Conservation (phyloP, 2,888 invertebrate species). For the Apotomis betuletana region DNA sequence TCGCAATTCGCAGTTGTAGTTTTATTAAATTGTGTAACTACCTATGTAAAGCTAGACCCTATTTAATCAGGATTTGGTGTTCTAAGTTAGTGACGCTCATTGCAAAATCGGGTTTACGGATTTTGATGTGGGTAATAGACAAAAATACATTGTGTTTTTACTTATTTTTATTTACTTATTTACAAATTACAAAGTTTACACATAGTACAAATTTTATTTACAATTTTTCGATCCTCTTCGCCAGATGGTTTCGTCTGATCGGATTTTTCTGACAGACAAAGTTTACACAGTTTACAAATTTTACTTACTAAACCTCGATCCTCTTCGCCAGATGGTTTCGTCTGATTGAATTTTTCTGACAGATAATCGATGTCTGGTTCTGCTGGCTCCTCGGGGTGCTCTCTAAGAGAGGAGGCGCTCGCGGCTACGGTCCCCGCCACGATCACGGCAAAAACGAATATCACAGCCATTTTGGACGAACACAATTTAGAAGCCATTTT, state of each 20-base stretch:
- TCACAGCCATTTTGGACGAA: slow-evolving; percentile 9
- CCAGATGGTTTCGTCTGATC: slow-evolving; percentile 13
- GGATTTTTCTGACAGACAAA: background rate
- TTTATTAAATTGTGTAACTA: background rate
- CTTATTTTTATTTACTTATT: background rate
- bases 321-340: slow-evolving; percentile 9
- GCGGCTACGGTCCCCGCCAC: background rate
- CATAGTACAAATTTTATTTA: no score
- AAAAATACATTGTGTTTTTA: background rate
- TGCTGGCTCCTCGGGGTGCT: slow-evolving; percentile 24
- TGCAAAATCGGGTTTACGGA: background rate
- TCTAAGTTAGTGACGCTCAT: background rate
- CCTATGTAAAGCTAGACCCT: background rate
- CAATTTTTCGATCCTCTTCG: background rate
- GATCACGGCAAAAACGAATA: slow-evolving; percentile 22
- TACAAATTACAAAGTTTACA: no score
- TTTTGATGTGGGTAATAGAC: background rate
- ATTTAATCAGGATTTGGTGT: background rate
- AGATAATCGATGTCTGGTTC: slow-evolving; percentile 15
- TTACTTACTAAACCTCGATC: background rate
- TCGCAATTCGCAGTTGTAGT: no score
- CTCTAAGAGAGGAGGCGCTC: slow-evolving; percentile 1
- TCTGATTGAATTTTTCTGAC: background rate
- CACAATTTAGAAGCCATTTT: slow-evolving; percentile 12
- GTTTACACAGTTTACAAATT: no score